Evolutionary conservation across 2,888 invertebrate species (phyloP), one percentile per base, ranked within the genome.

Genomic region (Papilio protenor): DNA sequence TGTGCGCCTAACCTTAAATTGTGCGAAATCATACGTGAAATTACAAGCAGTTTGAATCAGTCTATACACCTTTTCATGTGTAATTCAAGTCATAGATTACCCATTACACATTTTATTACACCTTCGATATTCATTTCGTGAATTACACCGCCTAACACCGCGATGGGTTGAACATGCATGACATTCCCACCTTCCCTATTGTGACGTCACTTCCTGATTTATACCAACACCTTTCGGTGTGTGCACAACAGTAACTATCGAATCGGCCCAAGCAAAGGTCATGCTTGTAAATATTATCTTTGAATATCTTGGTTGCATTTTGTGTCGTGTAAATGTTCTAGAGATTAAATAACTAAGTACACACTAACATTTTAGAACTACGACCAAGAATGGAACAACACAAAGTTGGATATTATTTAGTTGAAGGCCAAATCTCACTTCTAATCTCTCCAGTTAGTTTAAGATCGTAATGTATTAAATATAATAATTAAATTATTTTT

Each of bases 141-240:
- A 76, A 85, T 83, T 84, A 83, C 80, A 84, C 80, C 81, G 79
- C 80, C 78, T 81, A 77, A 77, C 73, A 76, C 75, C 33, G 81
- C 78, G 69, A 76, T 73, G 78, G 71, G 18, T 74, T 77, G 81
- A 82, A 84, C 82, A 82, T 83, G 82, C 77, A 78, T 72, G 81
- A 84, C 84, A 85, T 85, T 84, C 81, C 79, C 49, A 74, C 79
- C 77, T 76, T 40, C 70, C n/a, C 83, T 80, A 87, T 87, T 87
- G 86, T 87, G 77, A 83, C 82, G 85, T 87, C 87, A 81, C 81
- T 49, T 6, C 27, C 77, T 85, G 86, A 87, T 87, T 86, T 86
- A 87, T 84, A 79, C 52, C 33, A 59, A 21, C 23, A 59, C 11
- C 57, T 23, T 23, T 23, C 57, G 23, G 11, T 21, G 57, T 21